Percentiles rank a stretch among this genome's conserved stretches.
These are phyloP conservation scores for Toxotes jaculatrix DNA, from an alignment of 2,113 vertebrate species.

Conservation along the genomic window DNA sequence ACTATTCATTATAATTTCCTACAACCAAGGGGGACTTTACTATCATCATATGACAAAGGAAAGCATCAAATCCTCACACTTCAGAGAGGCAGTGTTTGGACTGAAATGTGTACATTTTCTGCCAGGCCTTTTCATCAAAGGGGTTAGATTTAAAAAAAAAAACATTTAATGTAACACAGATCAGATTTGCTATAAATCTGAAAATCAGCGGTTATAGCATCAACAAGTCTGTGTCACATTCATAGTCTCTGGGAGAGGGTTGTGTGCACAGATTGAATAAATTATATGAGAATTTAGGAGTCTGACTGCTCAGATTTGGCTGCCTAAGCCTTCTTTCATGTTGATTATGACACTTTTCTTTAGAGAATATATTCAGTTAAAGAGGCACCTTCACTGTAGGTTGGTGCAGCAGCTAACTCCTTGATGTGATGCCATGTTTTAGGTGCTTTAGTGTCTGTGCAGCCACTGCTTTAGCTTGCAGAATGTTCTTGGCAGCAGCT, in stretches of 20 bases:
- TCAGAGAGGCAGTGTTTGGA: no score
- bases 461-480: slow-evolving; percentile 50
- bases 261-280: slow-evolving; percentile 3
- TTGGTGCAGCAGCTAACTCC: slow-evolving; percentile 18
- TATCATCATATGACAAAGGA: no score
- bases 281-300: background rate
- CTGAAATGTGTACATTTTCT: background rate
- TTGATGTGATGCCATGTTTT: slow-evolving; percentile 50
- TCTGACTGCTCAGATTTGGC: slow-evolving; percentile 3
- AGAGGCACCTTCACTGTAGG: slow-evolving; percentile 1
- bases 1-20: background rate
- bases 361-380: slow-evolving; percentile 1
- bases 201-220: background rate
- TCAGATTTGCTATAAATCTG: background rate
- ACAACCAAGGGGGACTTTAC: background rate
- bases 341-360: background rate
- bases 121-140: background rate
- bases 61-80: no score
- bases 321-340: background rate
- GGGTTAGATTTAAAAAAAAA: no score
- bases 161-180: background rate
- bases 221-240: background rate
- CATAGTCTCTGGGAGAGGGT: background rate
- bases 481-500: slow-evolving; percentile 75
- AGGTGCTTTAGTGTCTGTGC: slow-evolving; percentile 55